Evolutionary conservation across 64 coral and sea anemone genomes (phyloP), one percentile per base, ranked within the genome.

Genomic region (Orbicella faveolata): DNA sequence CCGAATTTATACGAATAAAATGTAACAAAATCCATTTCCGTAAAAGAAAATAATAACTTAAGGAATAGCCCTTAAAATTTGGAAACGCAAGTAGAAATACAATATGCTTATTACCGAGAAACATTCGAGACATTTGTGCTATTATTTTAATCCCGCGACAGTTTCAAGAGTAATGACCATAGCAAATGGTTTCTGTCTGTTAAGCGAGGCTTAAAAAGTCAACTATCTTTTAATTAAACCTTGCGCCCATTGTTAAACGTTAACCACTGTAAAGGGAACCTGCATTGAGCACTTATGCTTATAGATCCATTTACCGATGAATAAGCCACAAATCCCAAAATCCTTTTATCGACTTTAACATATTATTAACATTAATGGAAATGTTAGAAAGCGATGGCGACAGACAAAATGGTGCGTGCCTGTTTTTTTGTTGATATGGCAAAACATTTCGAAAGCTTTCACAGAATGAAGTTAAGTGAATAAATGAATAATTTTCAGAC

Each of bases 171-270:
- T 9, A 7, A 23, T 8, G 25, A 26, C 9, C 67, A 25, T 25
- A 9, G 25, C 25, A 26, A 9, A 70, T 26, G 67, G 67, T 26
- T n/a, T 70, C 25, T 70, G 10, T 70, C 67, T 26, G 25, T 23
- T 11, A 8, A 26, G 6, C 21, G 67, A 70, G n/a, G n/a, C 67
- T 70, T n/a, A 70, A 70, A 26, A 63, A 81, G 79, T 55, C 79
- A 80, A 62, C 78, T 34, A 67, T 35, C 12, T 34, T 67, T 83
- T 41, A 66, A 83, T 85, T 26, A 73, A 23, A 23, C 36, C 34
- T 85, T 85, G 62, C 82, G 82, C 35, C 34, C 3, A 85, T 85
- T 85, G 19, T 70, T 85, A 73, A 85, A 37, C 63, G 19, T 72
- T 85, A n/a, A 21, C 23, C 36, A 52, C 35, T 33, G 82, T 70